Evolutionary conservation across 2,113 vertebrate genomes (phyloP).

Genomic region (Oostethus manadensis): DNA sequence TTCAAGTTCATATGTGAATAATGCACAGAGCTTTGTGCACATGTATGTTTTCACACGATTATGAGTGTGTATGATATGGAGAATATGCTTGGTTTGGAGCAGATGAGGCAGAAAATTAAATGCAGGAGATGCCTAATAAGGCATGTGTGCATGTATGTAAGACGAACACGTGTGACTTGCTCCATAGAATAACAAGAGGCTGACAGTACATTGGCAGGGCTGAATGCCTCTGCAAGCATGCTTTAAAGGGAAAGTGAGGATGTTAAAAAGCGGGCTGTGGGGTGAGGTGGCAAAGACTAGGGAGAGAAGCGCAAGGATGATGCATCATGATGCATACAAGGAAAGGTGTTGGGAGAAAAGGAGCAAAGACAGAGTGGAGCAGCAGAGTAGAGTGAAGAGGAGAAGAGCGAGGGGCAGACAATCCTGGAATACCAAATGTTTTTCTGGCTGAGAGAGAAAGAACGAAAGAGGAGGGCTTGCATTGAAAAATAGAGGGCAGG

Average conservation of each 20-base stretch:
- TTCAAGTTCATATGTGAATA: conserved; percentile 1
- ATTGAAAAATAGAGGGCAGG: conserved; percentile 43
- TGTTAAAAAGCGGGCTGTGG: conserved; percentile 2
- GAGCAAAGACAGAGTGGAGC: conserved; percentile 14
- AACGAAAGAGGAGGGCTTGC: conserved; percentile 41
- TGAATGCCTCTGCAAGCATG: neutral
- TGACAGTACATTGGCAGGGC: conserved; percentile 1
- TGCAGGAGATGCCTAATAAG: conserved; percentile 10
- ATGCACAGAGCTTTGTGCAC: neutral
- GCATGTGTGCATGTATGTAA: conserved; percentile 4
- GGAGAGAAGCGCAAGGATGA: conserved; percentile 13
- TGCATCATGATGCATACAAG: conserved; percentile 25
- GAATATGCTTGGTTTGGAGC: conserved; percentile 15
- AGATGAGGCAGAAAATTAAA: conserved; percentile 24
- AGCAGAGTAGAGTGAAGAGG: conserved; percentile 38
- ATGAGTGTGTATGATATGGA: conserved; percentile 4
- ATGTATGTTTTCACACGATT: conserved; percentile 11
- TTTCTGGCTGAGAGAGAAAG: conserved; percentile 41
- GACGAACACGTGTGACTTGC: conserved; percentile 1
- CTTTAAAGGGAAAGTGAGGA: conserved; percentile 9
- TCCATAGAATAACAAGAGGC: conserved; percentile 14
- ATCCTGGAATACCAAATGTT: conserved; percentile 64
- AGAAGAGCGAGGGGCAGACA: conserved; percentile 46
- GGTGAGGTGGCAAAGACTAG: neutral
- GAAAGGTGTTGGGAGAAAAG: conserved; percentile 10